Evolutionary conservation across 2,797 vertebrate genomes (phyloP).

Genomic region (Myotis myotis): DNA sequence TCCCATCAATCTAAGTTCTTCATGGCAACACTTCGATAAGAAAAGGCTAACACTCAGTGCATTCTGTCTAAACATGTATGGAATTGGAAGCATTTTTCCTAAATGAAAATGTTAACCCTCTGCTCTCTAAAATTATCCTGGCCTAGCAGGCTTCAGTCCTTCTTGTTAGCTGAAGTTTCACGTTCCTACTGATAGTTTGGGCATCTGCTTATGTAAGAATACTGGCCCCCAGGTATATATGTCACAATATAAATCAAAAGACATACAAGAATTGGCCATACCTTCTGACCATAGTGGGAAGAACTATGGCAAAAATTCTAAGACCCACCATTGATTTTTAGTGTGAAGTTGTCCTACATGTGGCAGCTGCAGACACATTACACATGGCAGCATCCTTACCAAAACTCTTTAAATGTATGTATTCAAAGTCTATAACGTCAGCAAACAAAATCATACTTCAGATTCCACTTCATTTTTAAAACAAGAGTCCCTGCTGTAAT

Average conservation of each 20-base stretch:
- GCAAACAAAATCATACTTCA: constrained; percentile 34
- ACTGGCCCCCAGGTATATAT: background rate
- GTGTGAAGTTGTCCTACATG: background rate
- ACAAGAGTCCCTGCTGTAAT: background rate
- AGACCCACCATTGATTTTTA: background rate
- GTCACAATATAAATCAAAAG: constrained; percentile 1
- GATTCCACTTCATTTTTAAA: constrained; percentile 58
- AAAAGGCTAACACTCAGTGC: background rate
- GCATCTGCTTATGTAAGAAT: background rate
- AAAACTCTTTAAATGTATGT: background rate
- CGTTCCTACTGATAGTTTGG: background rate
- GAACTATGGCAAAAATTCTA: background rate
- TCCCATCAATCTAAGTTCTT: background rate
- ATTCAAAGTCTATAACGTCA: background rate
- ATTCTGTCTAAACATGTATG: background rate
- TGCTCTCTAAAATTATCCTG: background rate
- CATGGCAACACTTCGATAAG: background rate
- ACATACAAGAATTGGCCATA: background rate
- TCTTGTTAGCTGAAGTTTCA: background rate
- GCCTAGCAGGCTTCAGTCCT: background rate
- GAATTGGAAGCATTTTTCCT: background rate
- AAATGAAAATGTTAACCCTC: background rate
- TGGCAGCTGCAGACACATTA: background rate
- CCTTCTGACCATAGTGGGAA: background rate
- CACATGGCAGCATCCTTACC: background rate